A percentile compares a stretch with the other conserved stretches of the same genome.
These are phyloP conservation scores for Dipodomys stephensi DNA, from an alignment of 2,113 vertebrate species.

Conservation along the genomic window DNA sequence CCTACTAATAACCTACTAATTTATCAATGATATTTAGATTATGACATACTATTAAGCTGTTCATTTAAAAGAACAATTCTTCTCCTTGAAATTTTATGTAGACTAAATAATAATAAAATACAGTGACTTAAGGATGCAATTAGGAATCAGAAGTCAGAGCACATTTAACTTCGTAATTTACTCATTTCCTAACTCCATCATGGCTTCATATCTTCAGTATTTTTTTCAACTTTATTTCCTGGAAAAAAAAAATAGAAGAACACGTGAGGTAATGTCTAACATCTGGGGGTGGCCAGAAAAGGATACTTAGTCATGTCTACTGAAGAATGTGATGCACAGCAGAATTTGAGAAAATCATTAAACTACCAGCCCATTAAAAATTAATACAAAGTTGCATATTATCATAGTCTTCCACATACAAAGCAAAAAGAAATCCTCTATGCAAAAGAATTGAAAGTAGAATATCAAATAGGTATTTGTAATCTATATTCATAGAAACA, in stretches of 20 bases:
- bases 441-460: neutral
- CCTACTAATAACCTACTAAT: neutral
- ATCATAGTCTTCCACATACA: neutral
- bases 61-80: neutral
- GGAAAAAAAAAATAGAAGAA: neutral
- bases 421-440: neutral
- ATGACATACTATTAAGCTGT: neutral
- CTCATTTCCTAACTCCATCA: neutral
- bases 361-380: neutral
- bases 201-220: neutral
- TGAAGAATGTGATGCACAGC: neutral
- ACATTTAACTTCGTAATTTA: neutral
- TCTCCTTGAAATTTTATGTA: neutral
- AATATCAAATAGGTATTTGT: neutral
- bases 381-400: neutral
- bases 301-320: neutral
- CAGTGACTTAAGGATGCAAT: neutral
- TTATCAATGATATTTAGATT: constrained; percentile 2
- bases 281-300: neutral
- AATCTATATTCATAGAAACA: neutral
- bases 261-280: constrained; percentile 14
- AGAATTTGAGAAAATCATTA: constrained; percentile 31
- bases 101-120: neutral
- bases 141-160: neutral
- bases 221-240: neutral